phyloP scores from a whole-genome alignment of 2,888 invertebrate genomes.

The Orgyia antiqua region DNA sequence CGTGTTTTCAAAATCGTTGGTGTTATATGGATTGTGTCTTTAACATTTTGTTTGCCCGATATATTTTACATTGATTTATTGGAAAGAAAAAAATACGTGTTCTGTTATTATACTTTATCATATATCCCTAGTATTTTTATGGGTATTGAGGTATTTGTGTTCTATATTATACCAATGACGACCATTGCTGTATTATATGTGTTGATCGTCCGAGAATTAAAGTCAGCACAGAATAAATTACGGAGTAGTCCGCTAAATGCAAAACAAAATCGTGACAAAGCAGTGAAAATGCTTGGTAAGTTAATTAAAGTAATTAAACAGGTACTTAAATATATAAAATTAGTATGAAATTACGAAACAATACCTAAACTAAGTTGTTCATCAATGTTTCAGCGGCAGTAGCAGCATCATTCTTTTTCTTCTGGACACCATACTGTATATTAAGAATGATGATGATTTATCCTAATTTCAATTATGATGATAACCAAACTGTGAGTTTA shows the following conservation, averaged over 20 bases:
- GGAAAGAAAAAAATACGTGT: slow-evolving; percentile 51
- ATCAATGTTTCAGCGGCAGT: slow-evolving; percentile 66
- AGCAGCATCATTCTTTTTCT: slow-evolving; percentile 77
- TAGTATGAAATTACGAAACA: no score
- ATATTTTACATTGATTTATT: slow-evolving; percentile 52
- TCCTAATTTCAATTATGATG: slow-evolving; percentile 50
- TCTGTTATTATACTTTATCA: slow-evolving; percentile 52
- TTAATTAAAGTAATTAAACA: no score
- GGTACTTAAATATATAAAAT: no score
- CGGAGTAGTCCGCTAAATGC: slow-evolving; percentile 68
- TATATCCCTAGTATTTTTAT: slow-evolving; percentile 51
- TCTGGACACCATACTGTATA: slow-evolving; percentile 88
- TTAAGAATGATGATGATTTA: slow-evolving; percentile 84
- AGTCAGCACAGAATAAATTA: slow-evolving; percentile 74
- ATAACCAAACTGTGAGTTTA: slow-evolving; percentile 53
- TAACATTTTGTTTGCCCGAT: slow-evolving; percentile 85
- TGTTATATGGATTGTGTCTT: slow-evolving; percentile 86
- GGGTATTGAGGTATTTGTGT: slow-evolving; percentile 83
- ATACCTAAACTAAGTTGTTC: no score
- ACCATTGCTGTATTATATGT: slow-evolving; percentile 88
- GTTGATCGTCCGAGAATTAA: slow-evolving; percentile 84
- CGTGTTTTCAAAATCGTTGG: slow-evolving; percentile 85
- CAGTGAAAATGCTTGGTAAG: slow-evolving; percentile 90
- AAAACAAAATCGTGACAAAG: slow-evolving; percentile 70
- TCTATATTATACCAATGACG: slow-evolving; percentile 90